Conservation (phyloP, 2,888 invertebrate species). For the Trissolcus japonicus region DNA sequence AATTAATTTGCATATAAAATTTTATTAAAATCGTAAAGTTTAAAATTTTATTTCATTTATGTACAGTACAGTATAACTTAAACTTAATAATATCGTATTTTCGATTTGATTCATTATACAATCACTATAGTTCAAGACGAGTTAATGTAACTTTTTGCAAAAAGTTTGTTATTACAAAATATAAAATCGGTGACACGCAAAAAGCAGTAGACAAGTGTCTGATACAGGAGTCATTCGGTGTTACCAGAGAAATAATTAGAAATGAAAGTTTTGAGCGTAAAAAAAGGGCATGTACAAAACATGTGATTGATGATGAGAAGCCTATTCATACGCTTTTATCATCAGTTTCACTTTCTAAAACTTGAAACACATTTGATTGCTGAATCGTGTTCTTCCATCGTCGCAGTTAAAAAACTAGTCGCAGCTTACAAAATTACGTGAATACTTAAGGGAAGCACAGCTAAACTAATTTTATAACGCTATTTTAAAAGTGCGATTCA, state of each 20-base stretch:
- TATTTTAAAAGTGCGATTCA: not conserved
- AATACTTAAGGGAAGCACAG: conserved; percentile 7
- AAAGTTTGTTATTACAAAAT: not conserved
- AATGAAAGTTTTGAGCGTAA: conserved; percentile 41
- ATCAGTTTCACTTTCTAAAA: conserved; percentile 52
- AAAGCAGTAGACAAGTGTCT: conserved; percentile 2
- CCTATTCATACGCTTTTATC: conserved; percentile 37
- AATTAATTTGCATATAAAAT: too few relatives aligned
- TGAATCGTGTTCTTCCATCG: conserved; percentile 4
- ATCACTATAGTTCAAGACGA: conserved; percentile 22
- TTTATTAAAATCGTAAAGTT: too few relatives aligned
- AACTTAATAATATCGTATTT: conserved; percentile 7
- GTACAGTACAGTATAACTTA: conserved; percentile 14
- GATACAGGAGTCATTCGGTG: not conserved
- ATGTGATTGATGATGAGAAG: conserved; percentile 37
- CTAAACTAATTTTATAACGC: conserved; percentile 17
- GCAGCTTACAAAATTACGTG: conserved; percentile 19
- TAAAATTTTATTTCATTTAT: not conserved
- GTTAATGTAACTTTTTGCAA: conserved; percentile 20
- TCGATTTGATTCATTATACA: conserved; percentile 11
- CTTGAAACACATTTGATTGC: conserved; percentile 13
- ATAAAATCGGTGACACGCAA: conserved; percentile 13
- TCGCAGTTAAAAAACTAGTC: conserved; percentile 23
- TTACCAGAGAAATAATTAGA: conserved; percentile 23
- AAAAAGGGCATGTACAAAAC: conserved; percentile 14